Base-by-base conservation (phyloP, 2,888 invertebrate species). In the Encarsia formosa region DNA sequence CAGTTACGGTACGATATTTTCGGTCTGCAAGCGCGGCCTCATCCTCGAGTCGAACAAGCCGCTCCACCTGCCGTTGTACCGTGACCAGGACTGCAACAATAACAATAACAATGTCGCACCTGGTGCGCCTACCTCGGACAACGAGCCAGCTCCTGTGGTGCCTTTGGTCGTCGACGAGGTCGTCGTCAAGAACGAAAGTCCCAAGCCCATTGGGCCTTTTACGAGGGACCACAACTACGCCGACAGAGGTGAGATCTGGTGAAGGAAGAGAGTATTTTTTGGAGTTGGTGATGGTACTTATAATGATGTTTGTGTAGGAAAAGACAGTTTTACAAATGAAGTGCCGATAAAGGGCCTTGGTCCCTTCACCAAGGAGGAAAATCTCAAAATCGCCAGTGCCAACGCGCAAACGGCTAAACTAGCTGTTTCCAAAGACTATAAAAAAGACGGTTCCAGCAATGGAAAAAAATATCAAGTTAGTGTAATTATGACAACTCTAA, bases 1-100 rank as follows among this genome's bases (percentile, higher is more conserved):
- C 69, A 91, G 91, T 70, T 90, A 88, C 67, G 89, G 91, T 13
- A 86, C 87, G 67, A 84, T 87, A 57, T 83, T 87, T 51, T 91
- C 92, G 1, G 81, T 89, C 51, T 93, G 92, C 69, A 86, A 86
- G 61, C 83, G 85, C 60, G 86, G 84, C 46, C 76, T 91, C 24
- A 81, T 84, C 47, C 74, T 93, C 23, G 81, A 86, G 59, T 86
- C 89, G 0, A 89, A 87, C 6, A 80, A 81, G 49, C 81, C 89
- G 0, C 80, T 88, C 1, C 83, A 84, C 46, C 73, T 92, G 57
- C 85, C 86, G 1, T 78, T 93, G 2, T 83, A 85, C 63, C n/a
- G n/a, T n/a, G 82, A 87, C 0, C 91, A 90, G 3, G 84, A 90
- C 62, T 93, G 92, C 67, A 82, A 83, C 68, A n/a, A n/a, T n/a